Conservation (phyloP, 2,113 vertebrate genomes). For the Vulpes lagopus region DNA sequence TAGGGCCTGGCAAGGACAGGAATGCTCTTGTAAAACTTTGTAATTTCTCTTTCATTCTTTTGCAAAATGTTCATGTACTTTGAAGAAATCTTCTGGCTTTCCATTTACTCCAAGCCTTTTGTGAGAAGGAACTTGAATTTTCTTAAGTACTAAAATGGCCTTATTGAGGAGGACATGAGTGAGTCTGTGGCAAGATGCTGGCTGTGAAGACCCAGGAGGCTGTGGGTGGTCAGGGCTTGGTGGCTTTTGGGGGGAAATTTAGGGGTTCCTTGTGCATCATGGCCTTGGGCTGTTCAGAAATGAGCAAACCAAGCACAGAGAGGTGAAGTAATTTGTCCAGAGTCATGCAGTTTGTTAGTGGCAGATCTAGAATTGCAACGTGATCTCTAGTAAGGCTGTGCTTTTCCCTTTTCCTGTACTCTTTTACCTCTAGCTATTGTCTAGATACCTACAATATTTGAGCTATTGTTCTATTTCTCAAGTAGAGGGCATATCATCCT, state of each 20-base stretch:
- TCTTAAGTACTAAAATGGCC: not conserved
- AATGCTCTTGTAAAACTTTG: not conserved
- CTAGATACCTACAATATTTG: not conserved
- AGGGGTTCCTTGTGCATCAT: not conserved
- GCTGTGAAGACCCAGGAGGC: not conserved
- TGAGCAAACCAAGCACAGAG: not conserved
- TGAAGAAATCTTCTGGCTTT: conserved; percentile 37
- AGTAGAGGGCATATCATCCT: conserved; percentile 40
- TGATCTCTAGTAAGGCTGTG: not conserved
- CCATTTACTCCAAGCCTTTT: conserved; percentile 39
- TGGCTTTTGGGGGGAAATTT: not conserved
- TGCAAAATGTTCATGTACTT: not conserved
- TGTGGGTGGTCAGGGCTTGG: not conserved
- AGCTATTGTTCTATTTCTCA: conserved; percentile 1
- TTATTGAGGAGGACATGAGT: not conserved
- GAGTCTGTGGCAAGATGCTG: not conserved
- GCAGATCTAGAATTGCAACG: not conserved
- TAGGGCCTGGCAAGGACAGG: not conserved
- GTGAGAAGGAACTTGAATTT: conserved; percentile 41
- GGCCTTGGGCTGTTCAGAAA: not conserved
- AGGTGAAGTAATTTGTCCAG: not conserved
- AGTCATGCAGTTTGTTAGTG: not conserved
- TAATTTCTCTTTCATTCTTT: conserved; percentile 5
- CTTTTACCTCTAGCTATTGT: not conserved
- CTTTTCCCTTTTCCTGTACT: conserved; percentile 10